Conservation (phyloP, 2,888 invertebrate genomes). For the Trisateles emortualis region DNA sequence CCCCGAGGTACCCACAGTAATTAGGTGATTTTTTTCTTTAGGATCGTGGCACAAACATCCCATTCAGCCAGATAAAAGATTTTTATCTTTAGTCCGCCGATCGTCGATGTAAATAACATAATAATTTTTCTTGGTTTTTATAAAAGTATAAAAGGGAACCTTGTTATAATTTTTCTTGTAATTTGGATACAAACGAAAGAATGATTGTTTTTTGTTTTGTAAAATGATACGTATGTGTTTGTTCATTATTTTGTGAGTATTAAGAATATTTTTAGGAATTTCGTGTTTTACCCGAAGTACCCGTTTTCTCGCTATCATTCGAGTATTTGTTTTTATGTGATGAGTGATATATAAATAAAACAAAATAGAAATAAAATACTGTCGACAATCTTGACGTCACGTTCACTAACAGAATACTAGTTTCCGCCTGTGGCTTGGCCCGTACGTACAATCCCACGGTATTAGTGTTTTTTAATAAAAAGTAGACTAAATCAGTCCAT, state of each 20-base stretch:
- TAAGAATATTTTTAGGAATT: no score
- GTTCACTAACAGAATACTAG: no score
- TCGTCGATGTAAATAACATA: conserved; percentile 77
- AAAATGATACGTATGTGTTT: conserved; percentile 26
- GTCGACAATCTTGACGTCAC: no score
- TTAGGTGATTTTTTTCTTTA: conserved; percentile 76
- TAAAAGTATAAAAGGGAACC: conserved; percentile 48
- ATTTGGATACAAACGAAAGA: conserved; percentile 30
- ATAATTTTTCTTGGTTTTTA: conserved; percentile 65
- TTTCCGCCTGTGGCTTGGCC: no score
- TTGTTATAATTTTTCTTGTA: conserved; percentile 48
- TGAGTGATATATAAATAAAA: no score
- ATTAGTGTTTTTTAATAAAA: no score
- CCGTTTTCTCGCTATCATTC: no score
- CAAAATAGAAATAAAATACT: no score
- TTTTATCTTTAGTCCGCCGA: conserved; percentile 66
- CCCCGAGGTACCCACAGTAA: conserved; percentile 65
- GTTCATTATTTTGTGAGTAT: conserved; percentile 2
- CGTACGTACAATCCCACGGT: no score
- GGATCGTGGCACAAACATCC: conserved; percentile 74
- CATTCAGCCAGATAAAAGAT: conserved; percentile 77
- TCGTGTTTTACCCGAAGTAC: no score
- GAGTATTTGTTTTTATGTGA: no score
- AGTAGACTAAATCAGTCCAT: no score
- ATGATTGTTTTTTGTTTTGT: conserved; percentile 39